A percentile compares a stretch with the other conserved stretches of the same genome.
These are phyloP conservation scores for Drosophila punjabiensis DNA, from an alignment of 1,140 invertebrate genomes.

Conservation along the genomic window DNA sequence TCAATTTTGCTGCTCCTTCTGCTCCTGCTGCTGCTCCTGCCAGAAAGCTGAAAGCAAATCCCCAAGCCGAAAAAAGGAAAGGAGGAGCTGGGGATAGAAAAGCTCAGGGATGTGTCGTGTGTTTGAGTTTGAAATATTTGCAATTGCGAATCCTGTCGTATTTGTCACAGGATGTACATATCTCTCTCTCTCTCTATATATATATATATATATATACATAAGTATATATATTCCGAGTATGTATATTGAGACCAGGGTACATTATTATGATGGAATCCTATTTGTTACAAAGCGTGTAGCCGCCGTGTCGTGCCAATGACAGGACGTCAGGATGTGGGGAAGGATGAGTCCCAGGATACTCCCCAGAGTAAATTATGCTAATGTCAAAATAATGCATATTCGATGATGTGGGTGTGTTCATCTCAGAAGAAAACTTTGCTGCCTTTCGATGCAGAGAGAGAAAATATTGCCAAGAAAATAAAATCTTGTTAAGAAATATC, in stretches of 20 bases:
- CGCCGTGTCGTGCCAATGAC: slow-evolving; percentile 72
- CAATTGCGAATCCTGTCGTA: slow-evolving; percentile 81
- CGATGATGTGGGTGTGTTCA: slow-evolving; percentile 74
- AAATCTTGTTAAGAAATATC: too few relatives aligned
- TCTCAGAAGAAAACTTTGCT: slow-evolving; percentile 27
- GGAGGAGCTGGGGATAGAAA: slow-evolving; percentile 11
- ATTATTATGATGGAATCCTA: slow-evolving; percentile 84
- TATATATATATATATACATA: slow-evolving; percentile 7
- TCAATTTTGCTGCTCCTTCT: slow-evolving; percentile 63
- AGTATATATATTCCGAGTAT: slow-evolving; percentile 33
- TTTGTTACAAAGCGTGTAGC: slow-evolving; percentile 76
- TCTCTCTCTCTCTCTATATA: slow-evolving; percentile 1
- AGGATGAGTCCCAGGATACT: slow-evolving; percentile 36
- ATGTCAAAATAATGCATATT: slow-evolving; percentile 85
- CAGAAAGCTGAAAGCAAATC: slow-evolving; percentile 69
- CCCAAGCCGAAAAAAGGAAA: slow-evolving; percentile 61
- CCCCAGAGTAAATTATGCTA: slow-evolving; percentile 81
- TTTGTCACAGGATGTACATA: slow-evolving; percentile 75
- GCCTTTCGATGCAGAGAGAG: slow-evolving; percentile 3
- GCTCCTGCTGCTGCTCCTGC: slow-evolving; percentile 8
- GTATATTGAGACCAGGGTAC: slow-evolving; percentile 28
- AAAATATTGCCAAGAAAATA: background rate
- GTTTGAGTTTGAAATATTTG: slow-evolving; percentile 82
- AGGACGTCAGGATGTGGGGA: slow-evolving; percentile 42
- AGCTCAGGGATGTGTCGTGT: slow-evolving; percentile 48